Percentiles rank a stretch among this genome's conserved stretches.
phyloP scores from a whole-genome alignment of 2,797 vertebrate species.

The Labeo calbasu region DNA sequence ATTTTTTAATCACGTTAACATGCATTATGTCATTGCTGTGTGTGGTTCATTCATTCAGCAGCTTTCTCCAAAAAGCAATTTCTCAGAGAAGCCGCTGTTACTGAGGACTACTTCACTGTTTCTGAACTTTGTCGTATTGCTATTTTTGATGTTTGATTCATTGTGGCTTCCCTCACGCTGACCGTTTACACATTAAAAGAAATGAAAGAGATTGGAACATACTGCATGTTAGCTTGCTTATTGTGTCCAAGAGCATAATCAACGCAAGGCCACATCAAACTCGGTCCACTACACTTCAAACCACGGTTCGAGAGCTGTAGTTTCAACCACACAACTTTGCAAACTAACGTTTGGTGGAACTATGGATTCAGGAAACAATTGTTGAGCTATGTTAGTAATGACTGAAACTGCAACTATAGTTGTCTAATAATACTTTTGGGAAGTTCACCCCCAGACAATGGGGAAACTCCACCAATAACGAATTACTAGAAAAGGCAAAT shows the following conservation, averaged over 20 bases:
- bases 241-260: background rate
- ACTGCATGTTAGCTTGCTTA: background rate
- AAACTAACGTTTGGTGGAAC: background rate
- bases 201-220: background rate
- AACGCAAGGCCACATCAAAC: background rate
- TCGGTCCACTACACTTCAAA: background rate
- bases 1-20: background rate
- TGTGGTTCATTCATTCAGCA: background rate
- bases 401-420: background rate
- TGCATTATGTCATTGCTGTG: background rate
- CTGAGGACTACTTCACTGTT: background rate
- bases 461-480: background rate
- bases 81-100: no score
- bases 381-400: background rate
- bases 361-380: background rate
- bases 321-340: background rate
- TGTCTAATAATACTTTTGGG: background rate
- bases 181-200: background rate
- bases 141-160: background rate
- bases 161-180: background rate
- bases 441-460: background rate
- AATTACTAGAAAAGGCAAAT: background rate
- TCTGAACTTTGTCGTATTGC: background rate
- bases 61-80: background rate
- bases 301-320: background rate